Percentiles rank a stretch among this genome's conserved stretches.
Conservation (phyloP, 2,113 vertebrate species). For the Lamprotornis superbus region DNA sequence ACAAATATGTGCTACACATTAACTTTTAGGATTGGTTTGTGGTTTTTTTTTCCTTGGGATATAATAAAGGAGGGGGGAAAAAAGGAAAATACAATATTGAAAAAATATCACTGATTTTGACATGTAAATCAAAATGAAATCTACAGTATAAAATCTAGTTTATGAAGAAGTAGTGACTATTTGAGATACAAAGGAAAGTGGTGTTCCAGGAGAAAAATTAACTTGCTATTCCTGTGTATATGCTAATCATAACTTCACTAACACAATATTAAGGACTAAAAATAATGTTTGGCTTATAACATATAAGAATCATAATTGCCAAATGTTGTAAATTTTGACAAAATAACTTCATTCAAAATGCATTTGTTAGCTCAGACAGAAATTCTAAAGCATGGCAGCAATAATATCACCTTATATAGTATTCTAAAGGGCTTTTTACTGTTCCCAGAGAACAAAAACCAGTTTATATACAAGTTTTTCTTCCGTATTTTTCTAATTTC, state of each 20-base stretch:
- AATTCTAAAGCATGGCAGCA: not conserved
- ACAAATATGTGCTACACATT: not conserved
- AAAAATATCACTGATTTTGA: not conserved
- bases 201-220: not conserved
- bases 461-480: not conserved
- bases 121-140: not conserved
- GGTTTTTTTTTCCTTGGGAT: not conserved
- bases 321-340: not conserved
- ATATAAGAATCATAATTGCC: not conserved
- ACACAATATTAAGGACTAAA: not conserved
- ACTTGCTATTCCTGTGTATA: not conserved
- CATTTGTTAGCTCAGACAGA: not conserved
- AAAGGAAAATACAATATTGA: not conserved
- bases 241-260: not conserved
- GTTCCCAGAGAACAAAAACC: not conserved
- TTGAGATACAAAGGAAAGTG: not conserved
- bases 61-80: not conserved
- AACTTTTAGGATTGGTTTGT: not conserved
- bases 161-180: not conserved
- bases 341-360: not conserved
- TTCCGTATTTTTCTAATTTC: not conserved
- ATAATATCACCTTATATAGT: constrained; percentile 22
- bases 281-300: not conserved
- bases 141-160: not conserved
- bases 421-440: not conserved